These are phyloP conservation scores for Drosophila affinis DNA, from an alignment of 2,888 invertebrate genomes.

Conservation along the genomic window DNA sequence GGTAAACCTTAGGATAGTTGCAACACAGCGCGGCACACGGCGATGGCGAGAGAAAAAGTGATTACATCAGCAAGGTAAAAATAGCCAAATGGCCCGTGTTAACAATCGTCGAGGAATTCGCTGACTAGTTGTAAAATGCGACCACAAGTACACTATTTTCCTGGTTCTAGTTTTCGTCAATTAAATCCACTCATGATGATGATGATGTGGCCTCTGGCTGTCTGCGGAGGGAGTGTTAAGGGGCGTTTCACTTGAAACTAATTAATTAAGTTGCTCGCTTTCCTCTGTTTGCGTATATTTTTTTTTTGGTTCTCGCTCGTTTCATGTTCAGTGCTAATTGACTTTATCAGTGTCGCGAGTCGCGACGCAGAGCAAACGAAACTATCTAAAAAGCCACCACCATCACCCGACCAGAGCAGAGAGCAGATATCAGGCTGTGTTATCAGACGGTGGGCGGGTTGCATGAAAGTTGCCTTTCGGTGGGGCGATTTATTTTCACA, in stretches of 20 bases:
- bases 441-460: not conserved
- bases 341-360: conserved; percentile 64
- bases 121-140: conserved; percentile 31
- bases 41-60: conserved; percentile 20
- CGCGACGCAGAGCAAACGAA: conserved; percentile 66
- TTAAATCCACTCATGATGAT: not conserved
- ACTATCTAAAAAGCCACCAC: conserved; percentile 57
- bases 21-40: not conserved
- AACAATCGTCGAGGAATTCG: conserved; percentile 31
- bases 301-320: conserved; percentile 16
- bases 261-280: conserved; percentile 62
- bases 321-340: conserved; percentile 71
- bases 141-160: not conserved
- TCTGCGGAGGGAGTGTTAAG: conserved; percentile 11
- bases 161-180: not conserved
- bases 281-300: not conserved
- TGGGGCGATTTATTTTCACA: conserved; percentile 26
- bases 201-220: not conserved
- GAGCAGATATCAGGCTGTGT: conserved; percentile 37
- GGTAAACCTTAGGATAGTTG: not conserved
- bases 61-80: conserved; percentile 71
- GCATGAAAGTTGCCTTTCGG: conserved; percentile 10
- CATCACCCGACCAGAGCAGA: conserved; percentile 28
- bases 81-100: conserved; percentile 48
- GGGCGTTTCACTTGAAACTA: conserved; percentile 41